phyloP scores from a whole-genome alignment of 2,888 invertebrate genomes.

The Octodonta nipae region DNA sequence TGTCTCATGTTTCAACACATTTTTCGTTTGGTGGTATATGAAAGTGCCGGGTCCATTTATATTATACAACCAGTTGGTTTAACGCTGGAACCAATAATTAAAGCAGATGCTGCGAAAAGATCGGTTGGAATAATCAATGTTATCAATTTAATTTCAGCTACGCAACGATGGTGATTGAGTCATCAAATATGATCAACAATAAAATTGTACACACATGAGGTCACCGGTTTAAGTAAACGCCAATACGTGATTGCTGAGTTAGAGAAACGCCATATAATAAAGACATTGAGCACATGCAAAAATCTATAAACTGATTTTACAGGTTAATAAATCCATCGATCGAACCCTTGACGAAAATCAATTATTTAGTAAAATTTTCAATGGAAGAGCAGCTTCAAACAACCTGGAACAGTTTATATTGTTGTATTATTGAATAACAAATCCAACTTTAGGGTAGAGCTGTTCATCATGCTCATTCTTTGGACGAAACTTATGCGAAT shows the following conservation, averaged over 20 bases:
- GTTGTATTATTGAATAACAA: no score
- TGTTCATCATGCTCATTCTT: slow-evolving; percentile 61
- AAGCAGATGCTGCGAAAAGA: slow-evolving; percentile 17
- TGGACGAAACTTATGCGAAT: slow-evolving; percentile 63
- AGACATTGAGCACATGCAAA: slow-evolving; percentile 9
- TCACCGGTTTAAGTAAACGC: slow-evolving; percentile 7
- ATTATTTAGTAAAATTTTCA: slow-evolving; percentile 19
- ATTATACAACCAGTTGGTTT: slow-evolving; percentile 10
- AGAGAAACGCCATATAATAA: slow-evolving; percentile 8
- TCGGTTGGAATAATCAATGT: slow-evolving; percentile 4
- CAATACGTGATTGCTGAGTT: slow-evolving; percentile 9
- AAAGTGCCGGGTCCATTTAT: no score
- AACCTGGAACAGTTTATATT: slow-evolving; percentile 14
- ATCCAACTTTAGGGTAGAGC: slow-evolving; percentile 65
- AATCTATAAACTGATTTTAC: slow-evolving; percentile 8
- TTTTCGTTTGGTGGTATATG: no score
- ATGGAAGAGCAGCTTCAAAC: slow-evolving; percentile 14
- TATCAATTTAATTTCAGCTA: slow-evolving; percentile 12
- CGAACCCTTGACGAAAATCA: slow-evolving; percentile 7
- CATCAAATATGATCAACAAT: slow-evolving; percentile 11
- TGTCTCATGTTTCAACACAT: no score
- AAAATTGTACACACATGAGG: slow-evolving; percentile 7
- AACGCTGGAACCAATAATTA: slow-evolving; percentile 21
- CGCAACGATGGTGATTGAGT: slow-evolving; percentile 12
- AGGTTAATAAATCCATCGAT: slow-evolving; percentile 10